Percentiles rank a stretch among this genome's conserved stretches.
phyloP scores from a whole-genome alignment of 1,140 invertebrate genomes.

The Polypedilum vanderplanki region DNA sequence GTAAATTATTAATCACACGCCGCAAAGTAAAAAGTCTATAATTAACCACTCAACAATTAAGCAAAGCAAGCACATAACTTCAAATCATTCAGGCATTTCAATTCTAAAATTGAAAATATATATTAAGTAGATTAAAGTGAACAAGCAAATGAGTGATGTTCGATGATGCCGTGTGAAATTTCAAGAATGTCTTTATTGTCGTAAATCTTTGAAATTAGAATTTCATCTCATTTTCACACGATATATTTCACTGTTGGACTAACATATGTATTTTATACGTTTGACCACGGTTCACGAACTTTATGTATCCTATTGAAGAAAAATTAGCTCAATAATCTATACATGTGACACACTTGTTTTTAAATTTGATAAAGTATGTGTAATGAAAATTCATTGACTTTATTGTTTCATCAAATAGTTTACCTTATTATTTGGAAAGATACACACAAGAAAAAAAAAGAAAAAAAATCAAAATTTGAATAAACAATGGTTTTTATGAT shows the following conservation, averaged over 20 bases:
- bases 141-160: background rate
- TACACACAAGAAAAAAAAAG: background rate
- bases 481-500: slow-evolving; percentile 24
- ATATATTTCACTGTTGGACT: background rate
- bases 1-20: too few species aligned
- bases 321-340: too few species aligned
- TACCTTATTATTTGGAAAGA: too few species aligned
- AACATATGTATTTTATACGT: background rate
- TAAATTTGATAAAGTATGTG: too few species aligned
- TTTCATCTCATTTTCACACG: background rate
- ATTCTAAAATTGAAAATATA: slow-evolving; percentile 6
- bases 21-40: background rate
- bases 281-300: background rate
- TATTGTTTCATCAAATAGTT: too few species aligned
- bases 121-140: background rate
- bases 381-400: too few species aligned
- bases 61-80: background rate
- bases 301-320: background rate
- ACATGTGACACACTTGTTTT: too few species aligned
- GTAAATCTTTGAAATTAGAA: background rate
- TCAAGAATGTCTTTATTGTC: slow-evolving; percentile 1
- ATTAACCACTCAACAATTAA: slow-evolving; percentile 24
- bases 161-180: background rate
- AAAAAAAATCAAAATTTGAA: background rate
- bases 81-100: background rate